Base-by-base conservation (phyloP, 1,140 invertebrate genomes). In the Hyles vespertilio region DNA sequence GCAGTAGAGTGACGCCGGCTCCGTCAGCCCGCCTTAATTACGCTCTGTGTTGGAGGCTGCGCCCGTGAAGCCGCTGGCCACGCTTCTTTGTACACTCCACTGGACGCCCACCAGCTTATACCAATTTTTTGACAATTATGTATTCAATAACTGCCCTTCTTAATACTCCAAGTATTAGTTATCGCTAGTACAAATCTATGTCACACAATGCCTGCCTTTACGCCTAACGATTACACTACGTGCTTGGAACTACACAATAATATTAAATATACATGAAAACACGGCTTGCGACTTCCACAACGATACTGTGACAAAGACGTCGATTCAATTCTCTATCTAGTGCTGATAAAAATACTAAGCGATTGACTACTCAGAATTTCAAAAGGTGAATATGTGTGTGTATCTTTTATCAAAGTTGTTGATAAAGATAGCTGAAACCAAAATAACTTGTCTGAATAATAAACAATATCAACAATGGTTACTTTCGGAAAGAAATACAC, bases 331-430 rank as follows among this genome's bases (percentile, higher is more conserved):
- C 36, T 44, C 57, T 67, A 67, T 67, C 65, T 55, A 58, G 47
- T 56, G 50, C 61, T 70, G 77, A 81, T 82, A 81, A 82, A 65
- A 43, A 65, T 51, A 61, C 59, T 47, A 65, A 52, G 54, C 60
- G 68, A 75, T 69, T 69, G 75, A 70, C 61, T 81, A 77, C 76
- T 65, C 45, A 70, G 74, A 79, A 81, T 60, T 58, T 71, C 69
- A 51, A 62, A 47, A 45, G 58, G 58, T 63, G 36, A 40, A 40
- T 40, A 8, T 40, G 8, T 40, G 36, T 40, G 8, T n/a, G 50
- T 51, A 10, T 34, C 1, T 34, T 10, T 51, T 51, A 51, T 51
- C 50, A 34, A 34, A 5, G 34, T 34, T 11, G 9, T 51, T 4
- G 50, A 51, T 33, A 51, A 33, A 33, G 36, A 33, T 34, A 51